A percentile compares a stretch with the other conserved stretches of the same genome.
phyloP scores from a whole-genome alignment of 2,113 vertebrate species.

The Xenus cinereus region DNA sequence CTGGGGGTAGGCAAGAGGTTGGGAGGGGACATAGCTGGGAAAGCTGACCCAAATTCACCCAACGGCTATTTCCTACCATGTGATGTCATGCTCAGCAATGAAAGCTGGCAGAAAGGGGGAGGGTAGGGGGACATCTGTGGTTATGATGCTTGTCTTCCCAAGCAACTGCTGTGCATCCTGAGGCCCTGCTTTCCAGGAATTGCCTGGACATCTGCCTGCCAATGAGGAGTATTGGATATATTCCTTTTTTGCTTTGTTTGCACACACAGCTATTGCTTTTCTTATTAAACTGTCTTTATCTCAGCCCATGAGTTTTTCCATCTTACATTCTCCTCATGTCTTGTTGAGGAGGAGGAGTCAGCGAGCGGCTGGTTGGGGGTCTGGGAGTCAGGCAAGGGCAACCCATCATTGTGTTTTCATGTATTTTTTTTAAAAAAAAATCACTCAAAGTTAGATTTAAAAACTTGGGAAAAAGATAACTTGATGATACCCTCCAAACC shows the following conservation, averaged over 20 bases:
- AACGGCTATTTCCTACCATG: neutral
- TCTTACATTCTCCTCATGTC: neutral
- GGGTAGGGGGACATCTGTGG: too few relatives aligned
- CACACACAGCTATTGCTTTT: neutral
- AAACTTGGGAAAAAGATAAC: neutral
- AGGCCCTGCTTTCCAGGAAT: neutral
- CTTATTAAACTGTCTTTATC: neutral
- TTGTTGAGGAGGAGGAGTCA: neutral
- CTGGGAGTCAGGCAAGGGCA: neutral
- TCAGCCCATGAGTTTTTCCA: neutral
- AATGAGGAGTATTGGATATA: neutral
- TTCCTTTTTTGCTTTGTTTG: neutral
- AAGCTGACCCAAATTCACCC: neutral
- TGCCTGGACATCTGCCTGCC: neutral
- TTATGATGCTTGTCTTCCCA: neutral
- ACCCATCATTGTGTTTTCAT: neutral
- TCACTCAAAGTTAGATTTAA: neutral
- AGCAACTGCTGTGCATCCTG: neutral
- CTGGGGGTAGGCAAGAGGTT: neutral
- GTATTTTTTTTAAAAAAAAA: neutral
- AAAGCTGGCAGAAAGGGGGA: neutral
- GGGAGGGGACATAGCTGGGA: neutral
- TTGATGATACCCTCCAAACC: neutral
- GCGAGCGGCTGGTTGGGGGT: neutral
- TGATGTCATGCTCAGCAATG: neutral